phyloP scores from a whole-genome alignment of 2,888 invertebrate genomes.

The Lymantria dispar region DNA sequence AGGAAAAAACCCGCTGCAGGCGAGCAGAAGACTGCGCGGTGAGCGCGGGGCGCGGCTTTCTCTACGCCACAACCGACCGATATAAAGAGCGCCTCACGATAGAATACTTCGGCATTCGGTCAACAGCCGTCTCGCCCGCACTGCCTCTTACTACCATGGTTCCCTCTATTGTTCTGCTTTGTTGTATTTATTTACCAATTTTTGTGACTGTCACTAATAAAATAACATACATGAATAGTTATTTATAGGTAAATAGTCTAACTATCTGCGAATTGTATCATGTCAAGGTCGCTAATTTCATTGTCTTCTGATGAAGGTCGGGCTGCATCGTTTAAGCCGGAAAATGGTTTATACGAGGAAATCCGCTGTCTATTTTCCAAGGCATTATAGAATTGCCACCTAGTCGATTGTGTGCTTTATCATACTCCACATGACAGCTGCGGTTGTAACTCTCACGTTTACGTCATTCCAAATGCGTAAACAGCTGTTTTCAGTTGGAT shows the following conservation, averaged over 20 bases:
- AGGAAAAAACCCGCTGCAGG: slow-evolving; percentile 80
- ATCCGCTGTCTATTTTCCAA: slow-evolving; percentile 75
- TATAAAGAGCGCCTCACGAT: slow-evolving; percentile 79
- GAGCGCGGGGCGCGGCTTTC: slow-evolving; percentile 78
- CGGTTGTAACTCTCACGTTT: slow-evolving; percentile 42
- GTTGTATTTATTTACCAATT: slow-evolving; percentile 51
- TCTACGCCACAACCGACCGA: slow-evolving; percentile 68
- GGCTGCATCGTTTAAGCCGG: slow-evolving; percentile 66
- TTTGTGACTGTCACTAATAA: slow-evolving; percentile 65
- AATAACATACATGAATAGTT: slow-evolving; percentile 62
- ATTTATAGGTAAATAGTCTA: slow-evolving; percentile 71
- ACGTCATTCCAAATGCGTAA: slow-evolving; percentile 45
- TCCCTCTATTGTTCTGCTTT: slow-evolving; percentile 57
- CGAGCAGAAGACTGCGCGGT: slow-evolving; percentile 59
- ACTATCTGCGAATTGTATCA: slow-evolving; percentile 67
- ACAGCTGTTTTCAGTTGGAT: slow-evolving; percentile 42
- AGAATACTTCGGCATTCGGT: slow-evolving; percentile 80
- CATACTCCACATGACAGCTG: slow-evolving; percentile 38
- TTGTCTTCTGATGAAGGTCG: slow-evolving; percentile 78
- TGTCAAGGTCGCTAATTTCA: slow-evolving; percentile 79
- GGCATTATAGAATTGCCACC: slow-evolving; percentile 62
- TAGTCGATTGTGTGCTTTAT: slow-evolving; percentile 45
- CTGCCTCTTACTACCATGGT: slow-evolving; percentile 60
- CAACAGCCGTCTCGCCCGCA: slow-evolving; percentile 80
- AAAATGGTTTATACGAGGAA: slow-evolving; percentile 73